Base-by-base conservation (phyloP, 2,888 invertebrate species). In the Acronicta alni region DNA sequence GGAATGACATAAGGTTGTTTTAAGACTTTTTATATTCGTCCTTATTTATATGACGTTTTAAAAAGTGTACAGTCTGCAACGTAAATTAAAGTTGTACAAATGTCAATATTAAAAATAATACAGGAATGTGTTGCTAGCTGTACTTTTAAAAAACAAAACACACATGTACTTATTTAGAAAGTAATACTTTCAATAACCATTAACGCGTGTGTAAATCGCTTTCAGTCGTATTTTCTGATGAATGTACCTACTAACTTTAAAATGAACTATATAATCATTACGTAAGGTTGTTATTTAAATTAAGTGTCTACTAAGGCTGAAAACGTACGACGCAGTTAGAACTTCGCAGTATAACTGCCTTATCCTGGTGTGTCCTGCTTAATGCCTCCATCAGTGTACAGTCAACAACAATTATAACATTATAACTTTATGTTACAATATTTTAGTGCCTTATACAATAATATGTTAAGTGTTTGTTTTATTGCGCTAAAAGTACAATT, bases 401-500 rank as follows among this genome's bases (percentile, higher is more conserved):
- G 37, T 52, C 17, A 17, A 52, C 20, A 12, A 47, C 39, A 51
- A 46, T 48, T 32, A 18, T 16, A 15, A 10, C 15, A 20, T 37
- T 37, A 30, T 44, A 2, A 35, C 0, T 53, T 17, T 41, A 18
- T 48, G 26, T 43, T 61, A 56, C 35, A 32, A 42, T 57, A 57
- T 57, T 54, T 67, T 61, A 66, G 61, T 74, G 65, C 58, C 67
- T 62, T 67, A 56, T 61, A 44, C 46, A n/a, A 35, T n/a, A n/a
- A n/a, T 35, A 46, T 48, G 51, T 45, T 71, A 75, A 65, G 56
- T 63, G 53, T 68, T 71, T 64, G 55, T 66, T 70, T 77, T 62
- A 62, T 73, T 67, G 74, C 72, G 76, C 72, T 81, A 72, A 72
- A 86, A 89, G 89, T 89, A 89, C 89, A 89, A 87, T 82, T 67